A percentile compares a stretch with the other conserved stretches of the same genome.
These are phyloP conservation scores for Hydropotes inermis DNA, from an alignment of 2,113 vertebrate genomes.

Conservation along the genomic window DNA sequence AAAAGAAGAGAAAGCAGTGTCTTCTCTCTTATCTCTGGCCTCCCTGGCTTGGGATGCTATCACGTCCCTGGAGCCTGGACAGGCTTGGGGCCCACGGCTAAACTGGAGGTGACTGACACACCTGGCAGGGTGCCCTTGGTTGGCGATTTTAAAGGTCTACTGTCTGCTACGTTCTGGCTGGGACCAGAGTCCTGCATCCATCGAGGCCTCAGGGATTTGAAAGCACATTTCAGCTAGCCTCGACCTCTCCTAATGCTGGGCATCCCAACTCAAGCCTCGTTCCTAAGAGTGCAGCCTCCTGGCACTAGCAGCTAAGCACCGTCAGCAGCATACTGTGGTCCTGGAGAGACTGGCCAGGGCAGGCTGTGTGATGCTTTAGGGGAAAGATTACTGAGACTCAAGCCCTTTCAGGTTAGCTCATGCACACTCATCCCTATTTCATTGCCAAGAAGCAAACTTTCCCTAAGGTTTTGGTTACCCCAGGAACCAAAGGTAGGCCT, in stretches of 20 bases:
- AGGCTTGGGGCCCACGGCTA: neutral
- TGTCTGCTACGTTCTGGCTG: neutral
- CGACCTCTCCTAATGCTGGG: neutral
- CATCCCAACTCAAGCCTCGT: neutral
- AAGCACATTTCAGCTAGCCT: neutral
- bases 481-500: neutral
- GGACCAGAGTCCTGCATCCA: neutral
- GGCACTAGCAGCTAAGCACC: neutral
- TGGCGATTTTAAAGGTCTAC: neutral
- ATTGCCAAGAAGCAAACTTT: neutral
- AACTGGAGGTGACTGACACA: neutral
- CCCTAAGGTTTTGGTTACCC: neutral
- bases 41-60: neutral
- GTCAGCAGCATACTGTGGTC: neutral
- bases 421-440: neutral
- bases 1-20: neutral
- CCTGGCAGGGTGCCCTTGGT: neutral
- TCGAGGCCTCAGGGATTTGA: neutral
- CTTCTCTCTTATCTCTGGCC: neutral
- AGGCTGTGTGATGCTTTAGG: neutral
- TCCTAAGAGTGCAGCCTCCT: neutral
- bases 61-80: neutral
- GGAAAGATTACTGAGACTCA: neutral
- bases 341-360: neutral
- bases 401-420: neutral